phyloP scores from a whole-genome alignment of 1,140 invertebrate species.

The Megathymus violae region DNA sequence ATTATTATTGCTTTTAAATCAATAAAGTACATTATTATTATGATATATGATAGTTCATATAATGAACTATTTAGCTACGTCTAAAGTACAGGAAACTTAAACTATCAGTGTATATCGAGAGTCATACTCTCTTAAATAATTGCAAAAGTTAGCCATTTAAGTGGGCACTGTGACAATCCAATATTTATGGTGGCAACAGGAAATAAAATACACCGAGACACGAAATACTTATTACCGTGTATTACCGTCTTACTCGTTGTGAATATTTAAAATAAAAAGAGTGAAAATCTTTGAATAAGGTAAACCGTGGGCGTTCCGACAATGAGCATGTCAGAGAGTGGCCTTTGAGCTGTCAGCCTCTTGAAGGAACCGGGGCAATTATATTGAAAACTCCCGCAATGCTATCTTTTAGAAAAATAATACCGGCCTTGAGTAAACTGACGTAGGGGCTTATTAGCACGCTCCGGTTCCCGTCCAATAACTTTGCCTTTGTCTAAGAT shows the following conservation, averaged over 20 bases:
- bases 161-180: slow-evolving; percentile 26
- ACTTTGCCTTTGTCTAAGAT: slow-evolving; percentile 52
- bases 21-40: no score
- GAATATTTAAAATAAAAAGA: slow-evolving; percentile 70
- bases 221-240: slow-evolving; percentile 51
- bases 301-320: slow-evolving; percentile 76
- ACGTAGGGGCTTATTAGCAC: slow-evolving; percentile 78
- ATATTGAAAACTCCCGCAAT: slow-evolving; percentile 78
- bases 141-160: slow-evolving; percentile 34
- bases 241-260: slow-evolving; percentile 47
- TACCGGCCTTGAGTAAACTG: slow-evolving; percentile 65
- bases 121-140: slow-evolving; percentile 35
- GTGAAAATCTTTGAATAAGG: slow-evolving; percentile 64
- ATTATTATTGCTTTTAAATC: no score
- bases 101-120: slow-evolving; percentile 24
- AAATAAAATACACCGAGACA: slow-evolving; percentile 38
- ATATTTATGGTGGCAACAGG: slow-evolving; percentile 28
- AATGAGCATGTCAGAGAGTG: slow-evolving; percentile 75
- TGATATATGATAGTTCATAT: no score
- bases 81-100: slow-evolving; percentile 16
- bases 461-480: slow-evolving; percentile 47
- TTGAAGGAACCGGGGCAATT: slow-evolving; percentile 81
- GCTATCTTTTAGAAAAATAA: slow-evolving; percentile 80
- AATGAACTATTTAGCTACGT: no score
- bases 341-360: slow-evolving; percentile 78